A percentile compares a stretch with the other conserved stretches of the same genome.
These are phyloP conservation scores for Lasioglossum marginatum DNA, from an alignment of 2,888 invertebrate species.

Conservation along the genomic window DNA sequence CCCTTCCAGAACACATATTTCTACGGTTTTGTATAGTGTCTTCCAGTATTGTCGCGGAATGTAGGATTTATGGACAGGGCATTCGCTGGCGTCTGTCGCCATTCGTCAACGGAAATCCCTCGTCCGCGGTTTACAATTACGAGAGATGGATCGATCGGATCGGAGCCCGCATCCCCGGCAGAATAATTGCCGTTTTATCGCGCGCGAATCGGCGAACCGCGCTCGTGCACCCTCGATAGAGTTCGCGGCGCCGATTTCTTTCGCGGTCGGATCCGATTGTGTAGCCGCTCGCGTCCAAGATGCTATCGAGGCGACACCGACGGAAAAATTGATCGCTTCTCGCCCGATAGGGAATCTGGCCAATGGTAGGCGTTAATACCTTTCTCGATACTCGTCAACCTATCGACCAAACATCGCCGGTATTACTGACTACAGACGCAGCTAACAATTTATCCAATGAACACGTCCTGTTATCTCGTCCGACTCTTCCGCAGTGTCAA, in stretches of 20 bases:
- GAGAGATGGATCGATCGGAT: conserved; percentile 45
- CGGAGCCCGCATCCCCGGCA: conserved; percentile 20
- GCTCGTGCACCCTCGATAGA: not conserved
- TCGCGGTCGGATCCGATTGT: not conserved
- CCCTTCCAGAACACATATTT: too few species aligned
- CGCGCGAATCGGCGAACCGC: conserved; percentile 30
- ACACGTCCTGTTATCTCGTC: conserved; percentile 65
- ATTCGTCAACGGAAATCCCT: conserved; percentile 50
- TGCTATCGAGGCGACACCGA: conserved; percentile 39
- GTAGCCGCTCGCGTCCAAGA: conserved; percentile 24
- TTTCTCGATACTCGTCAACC: conserved; percentile 59
- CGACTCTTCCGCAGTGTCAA: conserved; percentile 43
- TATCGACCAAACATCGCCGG: conserved; percentile 42
- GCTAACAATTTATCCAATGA: conserved; percentile 67
- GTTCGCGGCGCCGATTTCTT: not conserved
- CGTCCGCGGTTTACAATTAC: conserved; percentile 54
- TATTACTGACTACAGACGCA: conserved; percentile 46
- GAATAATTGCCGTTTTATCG: conserved; percentile 56
- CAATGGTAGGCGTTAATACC: conserved; percentile 49
- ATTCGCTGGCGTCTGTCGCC: conserved; percentile 28
- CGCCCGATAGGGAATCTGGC: conserved; percentile 33
- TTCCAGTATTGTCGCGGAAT: not conserved
- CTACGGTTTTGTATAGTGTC: too few species aligned
- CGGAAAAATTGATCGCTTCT: conserved; percentile 51
- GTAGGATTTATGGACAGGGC: conserved; percentile 32